Percentiles rank a stretch among this genome's conserved stretches.
phyloP scores from a whole-genome alignment of 2,888 invertebrate genomes.

The Barypeithes pellucidus region DNA sequence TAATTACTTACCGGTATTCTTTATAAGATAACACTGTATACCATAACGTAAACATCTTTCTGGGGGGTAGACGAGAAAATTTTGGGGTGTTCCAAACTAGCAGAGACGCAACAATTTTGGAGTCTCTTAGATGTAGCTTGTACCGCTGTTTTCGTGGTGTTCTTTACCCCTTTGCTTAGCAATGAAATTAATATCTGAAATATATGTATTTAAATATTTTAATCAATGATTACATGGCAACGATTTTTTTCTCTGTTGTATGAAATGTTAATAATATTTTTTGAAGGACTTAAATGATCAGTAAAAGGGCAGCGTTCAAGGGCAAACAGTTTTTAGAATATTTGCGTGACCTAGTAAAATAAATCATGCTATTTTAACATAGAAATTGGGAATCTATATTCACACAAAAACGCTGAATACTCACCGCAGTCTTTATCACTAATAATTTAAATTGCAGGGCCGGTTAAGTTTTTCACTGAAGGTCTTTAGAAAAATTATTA shows the following conservation, averaged over 20 bases:
- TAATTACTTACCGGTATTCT: constrained; percentile 68
- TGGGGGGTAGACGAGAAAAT: constrained; percentile 23
- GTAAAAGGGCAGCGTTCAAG: constrained; percentile 23
- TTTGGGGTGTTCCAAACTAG: background rate
- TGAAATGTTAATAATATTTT: no score
- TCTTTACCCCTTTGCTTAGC: constrained; percentile 12
- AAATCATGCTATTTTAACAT: constrained; percentile 26
- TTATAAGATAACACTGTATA: constrained; percentile 68
- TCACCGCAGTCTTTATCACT: constrained; percentile 28
- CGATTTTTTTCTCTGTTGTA: background rate
- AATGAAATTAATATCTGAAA: constrained; percentile 13
- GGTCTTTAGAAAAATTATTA: constrained; percentile 3
- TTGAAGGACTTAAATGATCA: no score
- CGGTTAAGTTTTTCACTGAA: background rate
- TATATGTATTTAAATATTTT: background rate
- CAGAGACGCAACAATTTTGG: constrained; percentile 6
- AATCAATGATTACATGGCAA: background rate
- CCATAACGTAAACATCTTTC: constrained; percentile 69
- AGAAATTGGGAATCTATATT: constrained; percentile 32
- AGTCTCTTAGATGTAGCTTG: background rate
- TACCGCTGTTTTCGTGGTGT: background rate
- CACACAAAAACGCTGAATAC: constrained; percentile 29
- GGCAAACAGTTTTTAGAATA: constrained; percentile 21
- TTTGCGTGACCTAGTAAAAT: constrained; percentile 48
- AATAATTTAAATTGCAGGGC: background rate